Evolutionary conservation across 1,140 invertebrate species (phyloP).

Genomic region (Rhysida immarginata): DNA sequence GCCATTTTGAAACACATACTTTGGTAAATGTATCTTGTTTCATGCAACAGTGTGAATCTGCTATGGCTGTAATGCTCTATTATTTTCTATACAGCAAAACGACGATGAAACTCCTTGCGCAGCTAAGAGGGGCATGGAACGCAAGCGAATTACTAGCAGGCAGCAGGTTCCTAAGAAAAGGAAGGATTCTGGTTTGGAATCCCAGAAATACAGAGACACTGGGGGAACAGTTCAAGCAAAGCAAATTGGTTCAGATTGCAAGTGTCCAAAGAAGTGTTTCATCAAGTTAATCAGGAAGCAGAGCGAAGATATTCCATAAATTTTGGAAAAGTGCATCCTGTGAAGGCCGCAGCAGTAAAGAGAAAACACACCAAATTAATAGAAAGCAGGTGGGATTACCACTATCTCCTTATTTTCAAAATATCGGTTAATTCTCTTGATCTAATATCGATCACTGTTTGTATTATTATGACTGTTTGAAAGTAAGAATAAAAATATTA

Average conservation of each 20-base stretch:
- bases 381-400: neutral
- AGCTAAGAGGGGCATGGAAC: too few relatives aligned
- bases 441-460: too few relatives aligned
- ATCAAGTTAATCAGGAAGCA: neutral
- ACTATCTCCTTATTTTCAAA: neutral
- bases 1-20: too few relatives aligned
- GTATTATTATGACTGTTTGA: neutral
- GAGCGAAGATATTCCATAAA: neutral
- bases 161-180: too few relatives aligned
- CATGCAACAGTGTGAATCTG: too few relatives aligned
- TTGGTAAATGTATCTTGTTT: too few relatives aligned
- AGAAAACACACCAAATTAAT: neutral
- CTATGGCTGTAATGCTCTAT: too few relatives aligned
- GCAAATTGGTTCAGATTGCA: neutral
- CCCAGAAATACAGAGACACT: neutral
- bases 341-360: neutral
- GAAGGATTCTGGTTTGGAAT: neutral
- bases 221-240: neutral
- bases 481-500: neutral
- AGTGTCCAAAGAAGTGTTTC: neutral
- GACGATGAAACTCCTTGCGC: too few relatives aligned
- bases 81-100: too few relatives aligned
- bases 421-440: neutral
- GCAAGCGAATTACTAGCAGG: too few relatives aligned
- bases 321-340: neutral